phyloP scores from a whole-genome alignment of 2,888 invertebrate genomes.

The Caenorhabditis macrosperma region DNA sequence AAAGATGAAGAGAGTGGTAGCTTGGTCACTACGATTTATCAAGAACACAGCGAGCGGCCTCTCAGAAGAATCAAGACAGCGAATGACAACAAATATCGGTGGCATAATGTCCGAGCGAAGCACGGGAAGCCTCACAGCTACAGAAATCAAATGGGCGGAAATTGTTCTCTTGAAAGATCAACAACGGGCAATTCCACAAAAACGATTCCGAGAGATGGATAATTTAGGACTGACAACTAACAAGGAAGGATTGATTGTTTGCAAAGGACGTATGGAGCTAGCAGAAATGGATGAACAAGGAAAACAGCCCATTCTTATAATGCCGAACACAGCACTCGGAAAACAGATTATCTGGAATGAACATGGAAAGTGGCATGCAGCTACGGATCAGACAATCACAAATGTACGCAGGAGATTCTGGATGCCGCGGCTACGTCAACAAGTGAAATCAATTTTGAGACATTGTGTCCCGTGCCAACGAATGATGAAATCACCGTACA shows the following conservation, averaged over 20 bases:
- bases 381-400: not conserved
- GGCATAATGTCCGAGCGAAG: no score
- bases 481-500: not conserved
- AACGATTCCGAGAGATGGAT: not conserved
- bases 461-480: conserved; percentile 13
- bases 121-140: no score
- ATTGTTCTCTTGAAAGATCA: not conserved
- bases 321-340: not conserved
- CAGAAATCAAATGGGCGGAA: not conserved
- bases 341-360: not conserved
- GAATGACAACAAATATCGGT: no score
- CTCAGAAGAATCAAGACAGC: no score
- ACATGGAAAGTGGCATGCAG: not conserved
- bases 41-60: no score
- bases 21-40: no score
- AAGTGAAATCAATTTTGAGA: not conserved
- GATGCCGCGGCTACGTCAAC: not conserved
- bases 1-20: no score
- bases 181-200: not conserved
- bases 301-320: not conserved
- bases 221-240: not conserved
- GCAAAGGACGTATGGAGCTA: not conserved
- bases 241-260: not conserved
- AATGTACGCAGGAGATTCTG: not conserved
- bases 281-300: not conserved